phyloP scores from a whole-genome alignment of 2,888 invertebrate species.

The Phortica okadai region DNA sequence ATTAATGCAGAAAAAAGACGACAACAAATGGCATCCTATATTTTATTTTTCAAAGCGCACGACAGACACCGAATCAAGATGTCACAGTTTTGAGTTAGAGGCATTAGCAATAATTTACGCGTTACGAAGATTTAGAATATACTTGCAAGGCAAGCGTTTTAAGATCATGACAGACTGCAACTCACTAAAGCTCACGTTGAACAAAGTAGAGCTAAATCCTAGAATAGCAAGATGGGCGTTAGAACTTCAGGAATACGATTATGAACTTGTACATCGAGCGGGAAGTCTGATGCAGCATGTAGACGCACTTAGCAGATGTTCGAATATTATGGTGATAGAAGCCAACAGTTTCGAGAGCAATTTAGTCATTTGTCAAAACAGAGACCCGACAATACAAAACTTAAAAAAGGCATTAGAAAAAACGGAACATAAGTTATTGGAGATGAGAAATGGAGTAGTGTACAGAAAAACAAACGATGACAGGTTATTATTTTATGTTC shows the following conservation, averaged over 20 bases:
- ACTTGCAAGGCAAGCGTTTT: conserved; percentile 35
- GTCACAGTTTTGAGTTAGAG: conserved; percentile 64
- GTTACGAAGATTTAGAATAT: conserved; percentile 21
- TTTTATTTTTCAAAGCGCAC: conserved; percentile 57
- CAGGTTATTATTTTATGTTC: conserved; percentile 47
- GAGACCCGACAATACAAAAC: neutral
- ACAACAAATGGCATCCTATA: conserved; percentile 34
- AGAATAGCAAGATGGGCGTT: conserved; percentile 68
- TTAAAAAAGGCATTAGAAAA: conserved; percentile 38
- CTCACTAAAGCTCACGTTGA: conserved; percentile 35
- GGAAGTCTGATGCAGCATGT: conserved; percentile 64
- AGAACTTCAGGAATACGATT: conserved; percentile 65
- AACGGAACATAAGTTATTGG: conserved; percentile 37
- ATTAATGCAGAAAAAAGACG: conserved; percentile 28
- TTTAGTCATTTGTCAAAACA: neutral
- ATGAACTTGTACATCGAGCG: conserved; percentile 65
- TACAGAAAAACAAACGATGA: conserved; percentile 37
- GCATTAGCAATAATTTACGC: conserved; percentile 56
- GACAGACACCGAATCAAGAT: conserved; percentile 50
- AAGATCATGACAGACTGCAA: conserved; percentile 38
- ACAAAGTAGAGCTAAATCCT: conserved; percentile 53
- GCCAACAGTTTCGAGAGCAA: conserved; percentile 30
- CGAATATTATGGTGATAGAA: conserved; percentile 31
- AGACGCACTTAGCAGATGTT: conserved; percentile 63
- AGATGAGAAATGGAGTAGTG: conserved; percentile 46